Evolutionary conservation across 2,797 vertebrate species (phyloP).

Genomic region (Coregonus ussuriensis): DNA sequence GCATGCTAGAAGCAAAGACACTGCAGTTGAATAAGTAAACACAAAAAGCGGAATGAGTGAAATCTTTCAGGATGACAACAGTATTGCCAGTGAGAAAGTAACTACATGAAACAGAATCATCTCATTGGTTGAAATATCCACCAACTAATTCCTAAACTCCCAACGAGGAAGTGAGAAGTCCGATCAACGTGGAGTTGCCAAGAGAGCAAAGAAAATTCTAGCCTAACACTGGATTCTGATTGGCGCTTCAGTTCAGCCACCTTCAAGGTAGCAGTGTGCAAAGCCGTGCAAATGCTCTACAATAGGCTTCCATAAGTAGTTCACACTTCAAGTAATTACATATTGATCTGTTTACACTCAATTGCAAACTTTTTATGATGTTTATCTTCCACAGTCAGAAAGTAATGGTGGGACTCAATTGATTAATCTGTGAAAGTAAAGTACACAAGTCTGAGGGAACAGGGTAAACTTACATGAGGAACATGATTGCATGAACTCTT

Average conservation of each 20-base stretch:
- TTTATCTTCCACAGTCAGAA: constrained; percentile 31
- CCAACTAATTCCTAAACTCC: not conserved
- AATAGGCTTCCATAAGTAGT: constrained; percentile 27
- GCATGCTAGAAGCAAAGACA: not conserved
- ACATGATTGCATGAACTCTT: not conserved
- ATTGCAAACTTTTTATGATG: constrained; percentile 22
- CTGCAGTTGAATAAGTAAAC: not conserved
- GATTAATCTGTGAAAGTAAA: constrained; percentile 9
- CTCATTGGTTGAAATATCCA: not conserved
- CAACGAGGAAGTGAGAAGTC: not conserved
- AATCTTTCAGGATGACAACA: not conserved
- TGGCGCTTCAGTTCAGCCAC: constrained; percentile 16
- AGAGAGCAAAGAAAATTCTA: not conserved
- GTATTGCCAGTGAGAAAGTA: not conserved
- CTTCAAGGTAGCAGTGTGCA: constrained; percentile 1
- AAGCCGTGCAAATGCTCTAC: constrained; percentile 25
- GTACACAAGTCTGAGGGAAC: not conserved
- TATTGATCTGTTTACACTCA: constrained; percentile 44
- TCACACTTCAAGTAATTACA: constrained; percentile 41
- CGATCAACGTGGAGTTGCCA: not conserved
- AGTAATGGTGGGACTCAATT: constrained; percentile 23
- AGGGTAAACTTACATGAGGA: not conserved
- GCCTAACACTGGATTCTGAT: constrained; percentile 11
- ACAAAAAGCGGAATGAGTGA: not conserved
- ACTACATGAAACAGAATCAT: not conserved